phyloP scores from a whole-genome alignment of 2,888 invertebrate species.

The Aphrophora alni region DNA sequence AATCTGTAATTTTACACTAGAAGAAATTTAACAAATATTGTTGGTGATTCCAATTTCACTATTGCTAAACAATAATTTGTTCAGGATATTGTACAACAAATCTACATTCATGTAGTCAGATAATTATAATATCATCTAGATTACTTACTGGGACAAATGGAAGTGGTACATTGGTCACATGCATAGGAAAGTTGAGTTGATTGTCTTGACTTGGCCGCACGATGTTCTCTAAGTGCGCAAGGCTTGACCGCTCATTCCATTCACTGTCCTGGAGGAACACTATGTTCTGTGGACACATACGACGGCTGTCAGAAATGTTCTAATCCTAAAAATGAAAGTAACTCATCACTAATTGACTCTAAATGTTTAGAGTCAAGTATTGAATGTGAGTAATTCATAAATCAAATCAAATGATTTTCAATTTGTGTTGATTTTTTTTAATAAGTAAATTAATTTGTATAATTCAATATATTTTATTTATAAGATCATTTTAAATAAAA shows the following conservation, averaged over 20 bases:
- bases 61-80: no score
- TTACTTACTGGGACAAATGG: neutral
- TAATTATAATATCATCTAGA: no score
- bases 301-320: neutral
- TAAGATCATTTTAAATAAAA: no score
- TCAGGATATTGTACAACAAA: no score
- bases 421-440: no score
- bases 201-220: neutral
- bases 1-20: no score
- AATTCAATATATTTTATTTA: no score
- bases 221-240: neutral
- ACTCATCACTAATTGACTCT: slow-evolving; percentile 2
- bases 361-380: neutral
- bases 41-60: no score
- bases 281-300: slow-evolving; percentile 2
- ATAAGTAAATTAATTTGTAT: no score
- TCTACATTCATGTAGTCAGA: no score
- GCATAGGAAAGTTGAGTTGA: neutral
- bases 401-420: no score
- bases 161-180: neutral
- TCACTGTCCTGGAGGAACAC: neutral
- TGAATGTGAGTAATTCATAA: neutral
- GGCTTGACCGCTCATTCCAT: neutral
- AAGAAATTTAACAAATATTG: no score
- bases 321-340: slow-evolving; percentile 6